A percentile compares a stretch with the other conserved stretches of the same genome.
These are phyloP conservation scores for Synchiropus splendidus DNA, from an alignment of 2,113 vertebrate genomes.

Conservation along the genomic window DNA sequence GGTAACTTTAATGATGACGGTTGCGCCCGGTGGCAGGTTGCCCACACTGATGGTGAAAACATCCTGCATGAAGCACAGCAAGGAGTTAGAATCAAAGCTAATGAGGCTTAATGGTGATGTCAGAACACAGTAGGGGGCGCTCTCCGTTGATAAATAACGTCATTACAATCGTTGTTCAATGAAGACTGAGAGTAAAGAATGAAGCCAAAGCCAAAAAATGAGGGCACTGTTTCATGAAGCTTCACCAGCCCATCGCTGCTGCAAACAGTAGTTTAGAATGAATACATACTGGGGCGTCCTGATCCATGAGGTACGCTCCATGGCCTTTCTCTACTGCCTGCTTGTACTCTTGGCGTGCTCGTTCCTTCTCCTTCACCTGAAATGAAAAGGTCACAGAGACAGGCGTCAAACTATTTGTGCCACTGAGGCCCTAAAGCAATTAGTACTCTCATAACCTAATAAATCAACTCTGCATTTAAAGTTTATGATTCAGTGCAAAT, in stretches of 20 bases:
- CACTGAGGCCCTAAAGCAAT: too few relatives aligned
- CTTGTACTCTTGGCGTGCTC: conserved; percentile 70
- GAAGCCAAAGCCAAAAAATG: too few relatives aligned
- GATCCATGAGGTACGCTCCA: conserved; percentile 83
- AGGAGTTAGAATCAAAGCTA: neutral
- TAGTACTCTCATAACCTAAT: too few relatives aligned
- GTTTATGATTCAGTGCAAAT: too few relatives aligned
- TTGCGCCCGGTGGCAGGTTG: conserved; percentile 72
- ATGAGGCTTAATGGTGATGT: neutral
- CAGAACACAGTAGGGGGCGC: too few relatives aligned
- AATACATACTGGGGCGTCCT: conserved; percentile 72
- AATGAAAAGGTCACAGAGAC: conserved; percentile 9
- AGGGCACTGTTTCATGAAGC: too few relatives aligned
- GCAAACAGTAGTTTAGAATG: too few relatives aligned
- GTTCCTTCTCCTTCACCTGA: conserved; percentile 81
- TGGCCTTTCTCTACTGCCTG: conserved; percentile 71
- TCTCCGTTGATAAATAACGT: too few relatives aligned
- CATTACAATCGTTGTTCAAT: too few relatives aligned
- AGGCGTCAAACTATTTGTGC: neutral
- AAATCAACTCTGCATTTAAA: too few relatives aligned
- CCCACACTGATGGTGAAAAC: conserved; percentile 83
- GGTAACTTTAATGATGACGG: conserved; percentile 80
- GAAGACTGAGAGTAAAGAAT: too few relatives aligned
- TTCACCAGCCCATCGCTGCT: too few relatives aligned
- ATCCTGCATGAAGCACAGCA: conserved; percentile 57